Evolutionary conservation across 2,113 vertebrate species (phyloP), one percentile per base, ranked within the genome.

Genomic region (Malurus alboscapulatus): DNA sequence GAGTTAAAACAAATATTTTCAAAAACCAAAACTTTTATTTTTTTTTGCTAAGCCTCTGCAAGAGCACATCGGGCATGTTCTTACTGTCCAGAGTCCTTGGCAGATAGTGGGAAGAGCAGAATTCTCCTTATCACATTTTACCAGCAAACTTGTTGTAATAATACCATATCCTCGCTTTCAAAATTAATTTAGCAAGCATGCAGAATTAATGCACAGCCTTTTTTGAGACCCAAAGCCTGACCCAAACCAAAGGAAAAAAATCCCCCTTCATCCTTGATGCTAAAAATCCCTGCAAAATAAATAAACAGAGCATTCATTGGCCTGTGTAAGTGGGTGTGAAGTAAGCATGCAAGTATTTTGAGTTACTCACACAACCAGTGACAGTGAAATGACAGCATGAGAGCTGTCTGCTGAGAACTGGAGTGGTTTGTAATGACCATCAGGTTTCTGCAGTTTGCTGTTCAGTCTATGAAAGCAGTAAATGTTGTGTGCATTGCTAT

Each of bases 1-100:
- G 50, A 51, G 42, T 61, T 86, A 87, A 96, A 96, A 65, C 45
- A 95, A 96, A 85, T 83, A 78, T 47, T 93, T 79, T 27, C 85
- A 19, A 48, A 88, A 75, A 63, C 0, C 3, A 25, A 59, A 85
- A 57, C 42, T 11, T 77, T 4, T 7, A 29, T 67, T 58, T 62
- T 57, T 65, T 67, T 84, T 62, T 58, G 20, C 51, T 73, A 90
- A 96, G 67, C 73, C 9, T 88, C 75, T 95, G 54, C 26, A 91
- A 57, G 45, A 93, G 25, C 63, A 80, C 26, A 79, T 50, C 1
- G 2, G 26, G 19, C 76, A 84, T 90, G 14, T 83, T 91, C 63
- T 88, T 81, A n/a, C 22, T 42, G 65, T 84, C 78, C 72, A 40
- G 77, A 86, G 80, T 80, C 26, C 45, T 88, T 85, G 71, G 84